A percentile compares a stretch with the other conserved stretches of the same genome.
Evolutionary conservation across 2,888 invertebrate genomes (phyloP).

Genomic region (Acronicta aceris): DNA sequence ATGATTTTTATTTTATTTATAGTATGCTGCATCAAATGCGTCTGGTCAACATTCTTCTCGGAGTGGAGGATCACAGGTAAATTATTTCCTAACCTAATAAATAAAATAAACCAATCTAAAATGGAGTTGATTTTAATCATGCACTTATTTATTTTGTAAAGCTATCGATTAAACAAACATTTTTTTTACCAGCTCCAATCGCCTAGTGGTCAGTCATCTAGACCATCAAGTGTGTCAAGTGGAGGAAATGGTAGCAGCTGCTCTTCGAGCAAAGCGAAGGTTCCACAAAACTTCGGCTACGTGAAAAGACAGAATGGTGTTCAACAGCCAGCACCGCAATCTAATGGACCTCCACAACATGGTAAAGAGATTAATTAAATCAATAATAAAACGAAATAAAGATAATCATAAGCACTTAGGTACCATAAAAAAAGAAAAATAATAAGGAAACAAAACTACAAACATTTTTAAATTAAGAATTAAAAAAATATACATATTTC

Average conservation of each 20-base stretch:
- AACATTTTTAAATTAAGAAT: too few relatives aligned
- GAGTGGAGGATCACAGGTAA: conserved; percentile 79
- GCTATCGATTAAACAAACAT: too few relatives aligned
- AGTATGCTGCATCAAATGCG: conserved; percentile 77
- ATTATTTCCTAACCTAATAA: background rate
- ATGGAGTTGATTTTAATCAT: too few relatives aligned
- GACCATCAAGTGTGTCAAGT: conserved; percentile 83
- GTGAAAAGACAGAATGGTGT: conserved; percentile 93
- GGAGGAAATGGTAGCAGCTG: conserved; percentile 88
- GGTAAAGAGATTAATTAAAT: conserved; percentile 60
- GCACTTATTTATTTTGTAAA: too few relatives aligned
- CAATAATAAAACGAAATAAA: too few relatives aligned
- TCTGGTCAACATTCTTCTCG: conserved; percentile 81
- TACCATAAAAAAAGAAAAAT: too few relatives aligned
- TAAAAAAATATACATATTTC: too few relatives aligned
- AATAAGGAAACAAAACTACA: too few relatives aligned
- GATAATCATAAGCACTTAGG: too few relatives aligned
- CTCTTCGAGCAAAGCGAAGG: conserved; percentile 91
- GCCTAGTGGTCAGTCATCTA: conserved; percentile 83
- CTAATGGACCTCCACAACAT: conserved; percentile 81
- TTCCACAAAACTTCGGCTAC: conserved; percentile 95
- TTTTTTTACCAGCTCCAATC: conserved; percentile 78
- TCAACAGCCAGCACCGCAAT: conserved; percentile 81
- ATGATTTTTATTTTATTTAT: conserved; percentile 53
- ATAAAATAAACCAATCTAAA: background rate